These are phyloP conservation scores for Strix occidentalis DNA, from an alignment of 2,797 vertebrate genomes.

Conservation along the genomic window DNA sequence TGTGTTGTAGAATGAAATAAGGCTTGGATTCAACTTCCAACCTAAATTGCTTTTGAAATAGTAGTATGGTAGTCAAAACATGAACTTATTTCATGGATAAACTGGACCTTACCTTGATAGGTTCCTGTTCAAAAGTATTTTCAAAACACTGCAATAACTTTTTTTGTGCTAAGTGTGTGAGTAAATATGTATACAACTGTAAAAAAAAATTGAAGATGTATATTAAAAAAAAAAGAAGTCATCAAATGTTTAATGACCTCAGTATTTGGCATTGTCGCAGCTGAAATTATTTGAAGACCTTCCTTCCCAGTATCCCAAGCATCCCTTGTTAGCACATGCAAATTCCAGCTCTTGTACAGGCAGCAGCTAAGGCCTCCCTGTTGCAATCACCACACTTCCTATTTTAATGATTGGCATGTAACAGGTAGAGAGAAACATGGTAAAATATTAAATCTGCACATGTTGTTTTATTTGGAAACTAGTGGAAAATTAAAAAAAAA, in stretches of 20 bases:
- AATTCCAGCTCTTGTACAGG: background rate
- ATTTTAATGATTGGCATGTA: background rate
- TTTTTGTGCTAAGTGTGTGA: background rate
- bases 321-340: background rate
- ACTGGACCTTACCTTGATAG: background rate
- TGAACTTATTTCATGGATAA: background rate
- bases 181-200: background rate
- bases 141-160: background rate
- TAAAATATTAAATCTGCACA: background rate
- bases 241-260: background rate
- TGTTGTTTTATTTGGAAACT: background rate
- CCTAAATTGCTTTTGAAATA: background rate
- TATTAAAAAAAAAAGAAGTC: background rate
- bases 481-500: background rate
- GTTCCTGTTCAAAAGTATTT: background rate
- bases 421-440: background rate
- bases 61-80: background rate
- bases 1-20: background rate
- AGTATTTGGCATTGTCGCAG: background rate
- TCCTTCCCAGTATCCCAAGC: background rate
- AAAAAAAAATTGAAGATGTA: background rate
- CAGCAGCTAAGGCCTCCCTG: background rate
- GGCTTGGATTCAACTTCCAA: slow-evolving; percentile 37
- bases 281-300: background rate
- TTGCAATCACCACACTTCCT: background rate